phyloP scores from a whole-genome alignment of 2,797 vertebrate species.

The Pipistrellus kuhlii region DNA sequence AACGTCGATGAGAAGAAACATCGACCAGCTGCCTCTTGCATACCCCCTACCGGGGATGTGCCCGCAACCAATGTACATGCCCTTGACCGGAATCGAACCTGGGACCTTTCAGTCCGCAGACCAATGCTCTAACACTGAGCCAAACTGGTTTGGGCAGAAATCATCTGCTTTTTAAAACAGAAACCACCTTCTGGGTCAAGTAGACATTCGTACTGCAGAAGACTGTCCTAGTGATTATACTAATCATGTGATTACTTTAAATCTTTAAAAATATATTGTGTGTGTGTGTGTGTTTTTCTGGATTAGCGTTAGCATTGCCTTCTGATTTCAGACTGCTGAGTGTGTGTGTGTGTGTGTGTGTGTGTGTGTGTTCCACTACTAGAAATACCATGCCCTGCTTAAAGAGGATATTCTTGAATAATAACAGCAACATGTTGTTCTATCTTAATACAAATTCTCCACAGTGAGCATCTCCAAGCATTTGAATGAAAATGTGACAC shows the following conservation, averaged over 20 bases:
- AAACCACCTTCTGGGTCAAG: not conserved
- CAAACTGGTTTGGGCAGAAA: too few species aligned
- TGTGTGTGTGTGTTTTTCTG: not conserved
- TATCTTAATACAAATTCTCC: not conserved
- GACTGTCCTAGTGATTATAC: not conserved
- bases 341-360: not conserved
- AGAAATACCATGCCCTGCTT: not conserved
- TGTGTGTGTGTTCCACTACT: not conserved
- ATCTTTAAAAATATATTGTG: not conserved
- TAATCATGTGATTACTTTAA: not conserved
- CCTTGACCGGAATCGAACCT: too few species aligned
- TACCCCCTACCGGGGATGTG: too few species aligned
- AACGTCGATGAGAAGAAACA: too few species aligned
- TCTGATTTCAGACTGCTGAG: not conserved
- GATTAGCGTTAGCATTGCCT: not conserved
- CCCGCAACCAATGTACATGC: too few species aligned
- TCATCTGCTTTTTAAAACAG: too few species aligned
- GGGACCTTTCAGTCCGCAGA: too few species aligned
- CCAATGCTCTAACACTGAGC: too few species aligned
- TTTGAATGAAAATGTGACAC: conserved; percentile 3
- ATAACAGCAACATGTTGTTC: not conserved
- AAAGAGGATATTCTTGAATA: not conserved
- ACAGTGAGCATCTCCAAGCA: not conserved
- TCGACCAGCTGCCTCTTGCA: too few species aligned
- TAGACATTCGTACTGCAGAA: not conserved